Evolutionary conservation across 1,140 invertebrate species (phyloP).

Genomic region (Psix sp.): DNA sequence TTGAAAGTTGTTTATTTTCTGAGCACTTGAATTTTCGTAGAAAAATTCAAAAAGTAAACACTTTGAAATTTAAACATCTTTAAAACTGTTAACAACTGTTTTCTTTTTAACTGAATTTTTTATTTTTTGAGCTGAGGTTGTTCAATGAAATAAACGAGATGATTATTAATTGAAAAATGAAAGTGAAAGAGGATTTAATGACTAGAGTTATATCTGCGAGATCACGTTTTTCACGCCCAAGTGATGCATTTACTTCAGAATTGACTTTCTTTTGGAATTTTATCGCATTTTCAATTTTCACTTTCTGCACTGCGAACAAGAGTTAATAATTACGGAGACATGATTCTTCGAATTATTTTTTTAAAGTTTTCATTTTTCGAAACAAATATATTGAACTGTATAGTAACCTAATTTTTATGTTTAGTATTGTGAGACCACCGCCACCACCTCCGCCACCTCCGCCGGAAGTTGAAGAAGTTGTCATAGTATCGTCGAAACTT

Average conservation of each 20-base stretch:
- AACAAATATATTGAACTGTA: background rate
- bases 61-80: too few species aligned
- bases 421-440: conserved; percentile 68
- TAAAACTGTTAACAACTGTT: too few species aligned
- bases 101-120: background rate
- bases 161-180: conserved; percentile 44
- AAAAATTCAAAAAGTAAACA: too few species aligned
- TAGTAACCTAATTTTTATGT: conserved; percentile 10
- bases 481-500: conserved; percentile 62
- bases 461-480: conserved; percentile 69
- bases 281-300: conserved; percentile 38
- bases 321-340: background rate
- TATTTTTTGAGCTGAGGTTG: conserved; percentile 34
- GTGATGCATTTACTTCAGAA: conserved; percentile 43
- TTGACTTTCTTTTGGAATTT: conserved; percentile 27
- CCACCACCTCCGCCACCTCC: conserved; percentile 75
- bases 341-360: background rate
- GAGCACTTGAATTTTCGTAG: background rate
- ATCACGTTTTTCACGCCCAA: conserved; percentile 23
- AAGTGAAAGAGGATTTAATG: conserved; percentile 40
- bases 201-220: conserved; percentile 25
- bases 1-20: conserved; percentile 47
- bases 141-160: conserved; percentile 9
- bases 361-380: background rate
- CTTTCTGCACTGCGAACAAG: conserved; percentile 15